phyloP scores from a whole-genome alignment of 2,113 vertebrate genomes.

The Sclerurus mexicanus region DNA sequence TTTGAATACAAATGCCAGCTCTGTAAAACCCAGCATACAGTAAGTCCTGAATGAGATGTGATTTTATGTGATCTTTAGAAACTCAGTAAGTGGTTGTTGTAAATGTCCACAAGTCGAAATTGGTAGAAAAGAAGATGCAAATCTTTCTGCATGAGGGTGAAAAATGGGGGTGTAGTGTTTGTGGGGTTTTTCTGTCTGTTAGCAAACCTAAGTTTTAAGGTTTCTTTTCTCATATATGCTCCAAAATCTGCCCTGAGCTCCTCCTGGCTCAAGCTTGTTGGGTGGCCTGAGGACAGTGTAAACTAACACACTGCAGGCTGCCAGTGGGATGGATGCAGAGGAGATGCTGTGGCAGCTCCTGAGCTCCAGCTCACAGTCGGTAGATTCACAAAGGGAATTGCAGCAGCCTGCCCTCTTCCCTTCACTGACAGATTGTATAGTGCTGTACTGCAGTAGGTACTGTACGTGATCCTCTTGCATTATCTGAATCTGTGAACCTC shows the following conservation, averaged over 20 bases:
- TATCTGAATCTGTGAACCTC: neutral
- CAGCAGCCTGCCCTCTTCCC: neutral
- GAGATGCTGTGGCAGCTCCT: neutral
- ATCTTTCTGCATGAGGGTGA: neutral
- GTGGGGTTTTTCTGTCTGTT: neutral
- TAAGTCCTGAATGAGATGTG: slow-evolving; percentile 54
- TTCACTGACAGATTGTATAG: neutral
- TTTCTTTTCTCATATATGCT: neutral
- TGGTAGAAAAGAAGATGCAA: neutral
- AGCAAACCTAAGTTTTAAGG: neutral
- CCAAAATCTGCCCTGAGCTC: neutral
- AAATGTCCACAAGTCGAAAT: neutral
- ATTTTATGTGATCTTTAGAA: neutral
- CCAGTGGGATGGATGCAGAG: neutral
- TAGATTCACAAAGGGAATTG: neutral
- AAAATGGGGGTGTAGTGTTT: neutral
- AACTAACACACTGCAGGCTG: neutral
- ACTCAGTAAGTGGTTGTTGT: neutral
- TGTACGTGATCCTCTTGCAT: neutral
- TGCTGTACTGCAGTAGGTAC: neutral
- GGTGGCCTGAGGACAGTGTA: neutral
- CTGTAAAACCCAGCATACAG: slow-evolving; percentile 80
- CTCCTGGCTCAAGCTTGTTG: neutral
- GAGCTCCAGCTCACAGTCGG: neutral
- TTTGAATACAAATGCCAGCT: slow-evolving; percentile 81